These are phyloP conservation scores for Clarias gariepinus DNA, from an alignment of 2,113 vertebrate species.

Conservation along the genomic window DNA sequence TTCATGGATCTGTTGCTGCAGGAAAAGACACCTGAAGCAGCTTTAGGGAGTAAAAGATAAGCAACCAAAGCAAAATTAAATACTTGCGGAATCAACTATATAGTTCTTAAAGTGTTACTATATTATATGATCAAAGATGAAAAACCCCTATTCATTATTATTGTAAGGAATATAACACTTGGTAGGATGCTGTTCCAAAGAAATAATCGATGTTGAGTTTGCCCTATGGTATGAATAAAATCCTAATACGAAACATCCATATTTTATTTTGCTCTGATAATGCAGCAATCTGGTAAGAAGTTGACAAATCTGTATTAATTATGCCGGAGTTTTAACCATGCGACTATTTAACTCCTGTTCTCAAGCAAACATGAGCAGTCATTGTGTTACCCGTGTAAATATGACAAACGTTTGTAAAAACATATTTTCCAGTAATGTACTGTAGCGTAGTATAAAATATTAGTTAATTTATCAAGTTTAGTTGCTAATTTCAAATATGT, in stretches of 20 bases:
- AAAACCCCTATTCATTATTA: background rate
- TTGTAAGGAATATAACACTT: background rate
- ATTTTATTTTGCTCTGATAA: background rate
- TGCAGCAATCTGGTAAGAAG: background rate
- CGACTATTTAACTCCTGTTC: no score
- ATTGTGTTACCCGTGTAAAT: background rate
- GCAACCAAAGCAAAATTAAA: background rate
- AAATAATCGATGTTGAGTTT: background rate
- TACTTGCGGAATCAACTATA: background rate
- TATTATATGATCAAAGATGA: background rate
- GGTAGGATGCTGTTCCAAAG: background rate
- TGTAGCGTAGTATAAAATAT: background rate
- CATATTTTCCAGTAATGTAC: background rate
- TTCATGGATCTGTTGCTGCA: conserved; percentile 15
- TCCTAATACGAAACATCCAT: no score
- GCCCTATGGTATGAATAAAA: background rate
- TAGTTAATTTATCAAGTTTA: background rate
- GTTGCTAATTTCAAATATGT: background rate
- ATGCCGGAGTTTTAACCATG: background rate
- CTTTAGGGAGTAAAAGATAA: background rate
- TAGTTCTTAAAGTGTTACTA: background rate
- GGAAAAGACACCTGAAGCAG: background rate
- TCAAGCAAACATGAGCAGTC: no score
- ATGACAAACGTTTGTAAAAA: background rate
- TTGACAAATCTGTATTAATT: background rate